phyloP scores from a whole-genome alignment of 2,888 invertebrate genomes.

The Synanthedon vespiformis region DNA sequence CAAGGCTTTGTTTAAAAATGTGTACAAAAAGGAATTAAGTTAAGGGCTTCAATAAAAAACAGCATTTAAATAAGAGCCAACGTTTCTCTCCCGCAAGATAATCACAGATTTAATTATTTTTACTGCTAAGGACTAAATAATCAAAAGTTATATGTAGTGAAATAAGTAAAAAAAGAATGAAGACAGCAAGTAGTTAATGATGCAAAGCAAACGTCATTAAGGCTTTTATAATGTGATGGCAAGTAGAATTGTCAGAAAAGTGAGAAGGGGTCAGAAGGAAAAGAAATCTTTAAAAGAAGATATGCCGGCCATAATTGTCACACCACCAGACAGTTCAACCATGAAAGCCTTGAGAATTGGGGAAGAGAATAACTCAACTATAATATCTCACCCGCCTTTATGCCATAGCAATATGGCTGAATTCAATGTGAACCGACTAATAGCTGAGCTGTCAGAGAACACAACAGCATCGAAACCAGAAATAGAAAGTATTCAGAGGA shows the following conservation, averaged over 20 bases:
- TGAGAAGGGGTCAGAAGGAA: constrained; percentile 75
- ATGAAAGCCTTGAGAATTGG: constrained; percentile 37
- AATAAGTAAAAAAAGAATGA: constrained; percentile 15
- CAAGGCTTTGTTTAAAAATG: not conserved
- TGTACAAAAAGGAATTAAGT: constrained; percentile 2
- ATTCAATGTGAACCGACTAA: constrained; percentile 55
- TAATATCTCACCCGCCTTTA: constrained; percentile 8
- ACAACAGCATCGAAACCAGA: constrained; percentile 54
- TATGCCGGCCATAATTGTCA: constrained; percentile 45
- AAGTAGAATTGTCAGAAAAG: constrained; percentile 77
- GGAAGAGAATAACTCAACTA: not conserved
- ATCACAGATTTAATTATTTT: constrained; percentile 6
- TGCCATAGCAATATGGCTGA: constrained; percentile 34
- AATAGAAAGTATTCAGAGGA: constrained; percentile 57
- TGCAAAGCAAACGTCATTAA: constrained; percentile 38
- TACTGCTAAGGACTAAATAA: not conserved
- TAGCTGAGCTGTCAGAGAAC: constrained; percentile 57
- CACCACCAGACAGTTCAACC: constrained; percentile 38
- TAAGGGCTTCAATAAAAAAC: constrained; percentile 28
- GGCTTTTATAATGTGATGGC: constrained; percentile 74
- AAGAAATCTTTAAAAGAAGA: constrained; percentile 21
- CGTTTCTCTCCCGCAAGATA: not conserved
- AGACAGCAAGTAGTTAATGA: constrained; percentile 14
- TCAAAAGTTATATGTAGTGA: not conserved
- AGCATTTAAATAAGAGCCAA: not conserved